Conservation (phyloP, 2,888 invertebrate species). For the Hirtodrosophila duncani region DNA sequence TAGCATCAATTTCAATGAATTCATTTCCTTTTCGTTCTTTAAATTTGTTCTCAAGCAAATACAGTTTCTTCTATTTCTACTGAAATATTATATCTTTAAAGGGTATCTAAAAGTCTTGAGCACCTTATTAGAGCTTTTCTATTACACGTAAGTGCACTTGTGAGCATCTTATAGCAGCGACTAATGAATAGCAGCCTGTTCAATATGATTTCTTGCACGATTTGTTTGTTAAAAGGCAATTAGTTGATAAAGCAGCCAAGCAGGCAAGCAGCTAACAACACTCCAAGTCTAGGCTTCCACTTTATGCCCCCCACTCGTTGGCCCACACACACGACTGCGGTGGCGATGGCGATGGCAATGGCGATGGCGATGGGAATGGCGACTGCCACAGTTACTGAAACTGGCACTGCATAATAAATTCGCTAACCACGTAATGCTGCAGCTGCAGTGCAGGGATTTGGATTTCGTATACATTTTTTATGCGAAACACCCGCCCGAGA, state of each 20-base stretch:
- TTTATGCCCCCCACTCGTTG: too few relatives aligned
- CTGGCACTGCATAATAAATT: constrained; percentile 75
- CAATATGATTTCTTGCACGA: constrained; percentile 73
- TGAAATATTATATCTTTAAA: too few relatives aligned
- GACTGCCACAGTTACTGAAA: constrained; percentile 3
- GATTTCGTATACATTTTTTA: constrained; percentile 72
- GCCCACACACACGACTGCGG: constrained; percentile 18
- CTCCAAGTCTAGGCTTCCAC: too few relatives aligned
- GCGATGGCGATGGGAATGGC: constrained; percentile 21
- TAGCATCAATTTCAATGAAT: too few relatives aligned
- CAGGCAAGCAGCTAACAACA: constrained; percentile 14
- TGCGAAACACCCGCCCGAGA: constrained; percentile 62
- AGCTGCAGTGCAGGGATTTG: constrained; percentile 74
- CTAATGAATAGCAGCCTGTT: constrained; percentile 60
- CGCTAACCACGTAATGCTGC: constrained; percentile 77
- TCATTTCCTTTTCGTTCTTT: too few relatives aligned
- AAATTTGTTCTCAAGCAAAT: too few relatives aligned
- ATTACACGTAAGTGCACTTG: constrained; percentile 21
- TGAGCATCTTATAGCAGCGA: constrained; percentile 35
- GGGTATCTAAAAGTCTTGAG: too few relatives aligned
- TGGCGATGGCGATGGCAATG: constrained; percentile 46
- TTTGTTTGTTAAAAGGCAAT: constrained; percentile 72
- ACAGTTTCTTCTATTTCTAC: too few relatives aligned
- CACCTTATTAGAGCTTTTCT: background rate
- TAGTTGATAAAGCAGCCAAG: constrained; percentile 49